Base-by-base conservation (phyloP, 2,797 vertebrate species). In the Odontamblyopus lacepedii region DNA sequence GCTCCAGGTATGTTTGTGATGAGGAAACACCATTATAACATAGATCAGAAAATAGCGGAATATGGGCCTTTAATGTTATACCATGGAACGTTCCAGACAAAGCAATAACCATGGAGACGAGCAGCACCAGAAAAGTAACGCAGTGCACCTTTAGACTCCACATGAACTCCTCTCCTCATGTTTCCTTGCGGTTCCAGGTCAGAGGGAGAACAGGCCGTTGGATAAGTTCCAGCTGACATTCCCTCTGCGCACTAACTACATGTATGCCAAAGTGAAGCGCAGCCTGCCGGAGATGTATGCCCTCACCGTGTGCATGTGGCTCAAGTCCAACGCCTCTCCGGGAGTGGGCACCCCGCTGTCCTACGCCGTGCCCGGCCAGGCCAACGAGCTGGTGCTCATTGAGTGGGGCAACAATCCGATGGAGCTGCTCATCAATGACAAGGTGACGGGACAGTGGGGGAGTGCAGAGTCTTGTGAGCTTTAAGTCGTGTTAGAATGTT, bases 331-430 rank as follows among this genome's bases (percentile, higher is more conserved):
- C 0, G 97, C 98, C 0, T 97, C 97, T 0, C 97, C 97, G 0
- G 97, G 97, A 27, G 96, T 98, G 78, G 98, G 98, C 74, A 99
- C 98, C 1, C 97, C 98, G 35, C 98, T 99, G 87, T 99, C 98
- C 67, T 99, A 99, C 0, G 98, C 98, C 0, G 97, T 99, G 51
- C 96, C 97, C 0, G 96, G 97, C 26, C 97, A 99, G 86, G 96
- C 98, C 65, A 99, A 99, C 1, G 98, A 99, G 89, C 91, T 99
- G 80, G 97, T 99, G 30, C 96, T 99, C 64, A 99, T 99, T 0
- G 98, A 99, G 86, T 99, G 98, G 98, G 98, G 98, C 6, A 98
- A 95, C 88, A 99, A 98, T 83, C 97, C 98, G 0, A 99, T 99
- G 98, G 98, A 99, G 91, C 95, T 99, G 68, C 95, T 99, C 55